phyloP scores from a whole-genome alignment of 2,888 invertebrate species.

The Leptothorax acervorum region DNA sequence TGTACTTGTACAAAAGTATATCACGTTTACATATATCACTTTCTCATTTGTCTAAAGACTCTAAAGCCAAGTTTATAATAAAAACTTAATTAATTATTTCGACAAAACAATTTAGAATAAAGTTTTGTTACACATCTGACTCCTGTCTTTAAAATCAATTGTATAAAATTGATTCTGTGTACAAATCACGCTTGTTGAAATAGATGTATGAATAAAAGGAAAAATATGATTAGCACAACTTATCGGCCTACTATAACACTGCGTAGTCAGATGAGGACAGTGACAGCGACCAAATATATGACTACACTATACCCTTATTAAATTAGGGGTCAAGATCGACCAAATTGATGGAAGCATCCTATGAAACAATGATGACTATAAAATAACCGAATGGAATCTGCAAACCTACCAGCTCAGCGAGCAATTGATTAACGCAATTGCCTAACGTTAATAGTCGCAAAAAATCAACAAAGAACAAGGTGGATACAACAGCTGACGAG shows the following conservation, averaged over 20 bases:
- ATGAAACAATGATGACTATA: not conserved
- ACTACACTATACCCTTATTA: constrained; percentile 6
- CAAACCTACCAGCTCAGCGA: not conserved
- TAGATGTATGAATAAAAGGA: not conserved
- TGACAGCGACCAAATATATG: constrained; percentile 6
- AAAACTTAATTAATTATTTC: not conserved
- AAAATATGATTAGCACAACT: not conserved
- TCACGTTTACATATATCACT: too few species aligned
- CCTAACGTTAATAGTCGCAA: not conserved
- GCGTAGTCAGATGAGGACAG: not conserved
- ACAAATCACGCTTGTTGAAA: not conserved
- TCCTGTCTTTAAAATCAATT: not conserved
- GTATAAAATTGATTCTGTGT: not conserved
- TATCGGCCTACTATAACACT: not conserved
- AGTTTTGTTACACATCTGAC: not conserved
- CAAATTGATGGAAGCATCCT: not conserved
- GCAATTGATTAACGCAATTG: not conserved
- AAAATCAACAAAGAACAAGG: not conserved
- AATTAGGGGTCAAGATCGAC: constrained; percentile 31
- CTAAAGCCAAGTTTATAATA: not conserved
- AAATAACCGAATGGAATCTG: not conserved
- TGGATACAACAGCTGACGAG: constrained; percentile 10
- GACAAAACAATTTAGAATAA: not conserved
- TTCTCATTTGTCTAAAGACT: not conserved
- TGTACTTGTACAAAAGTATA: not conserved